Evolutionary conservation across 2,797 vertebrate species (phyloP), one percentile per base, ranked within the genome.

Genomic region (Denticeps clupeoides): DNA sequence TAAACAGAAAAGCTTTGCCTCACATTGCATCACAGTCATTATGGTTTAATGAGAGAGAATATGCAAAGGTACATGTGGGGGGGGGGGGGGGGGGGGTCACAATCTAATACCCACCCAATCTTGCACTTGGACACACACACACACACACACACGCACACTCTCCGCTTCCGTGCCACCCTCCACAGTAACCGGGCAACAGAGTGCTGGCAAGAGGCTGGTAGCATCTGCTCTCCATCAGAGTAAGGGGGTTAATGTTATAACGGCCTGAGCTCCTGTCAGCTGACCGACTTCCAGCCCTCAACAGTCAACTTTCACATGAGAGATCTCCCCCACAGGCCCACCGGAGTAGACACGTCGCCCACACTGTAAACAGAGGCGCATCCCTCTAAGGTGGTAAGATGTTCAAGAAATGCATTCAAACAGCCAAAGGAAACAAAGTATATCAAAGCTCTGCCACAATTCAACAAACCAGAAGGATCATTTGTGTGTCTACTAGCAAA

Each of bases 161-260:
- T 32, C 37, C 49, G 22, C 16, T 58, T 41, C 50, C 23, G 44
- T 45, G 51, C 59, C 32, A 41, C 32, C 62, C 69, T 69, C 57
- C 49, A 19, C 63, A 32, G 72, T 73, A 78, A 60, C 79, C 67
- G 63, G 72, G 77, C 81, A 77, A 80, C 77, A 7, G 43, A 70
- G 71, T 7, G 49, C 66, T 71, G 65, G 64, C 67, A 66, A 47
- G 29, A 51, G 6, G 42, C 42, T 43, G 38, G 29, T 24, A 58
- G 62, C 77, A 78, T 80, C 77, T 79, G 77, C 56, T 65, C 71
- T 70, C 58, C 53, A 61, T 66, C 67, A 63, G 59, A 60, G 62
- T 47, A 4, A 27, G 53, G 53, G 67, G 67, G 66, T 65, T 63
- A 71, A 69, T 68, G 76, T 80, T 74, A 69, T 45, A 62, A 69